Percentiles rank a stretch among this genome's conserved stretches.
These are phyloP conservation scores for Cheilosia pagana DNA, from an alignment of 2,888 invertebrate genomes.

Conservation along the genomic window DNA sequence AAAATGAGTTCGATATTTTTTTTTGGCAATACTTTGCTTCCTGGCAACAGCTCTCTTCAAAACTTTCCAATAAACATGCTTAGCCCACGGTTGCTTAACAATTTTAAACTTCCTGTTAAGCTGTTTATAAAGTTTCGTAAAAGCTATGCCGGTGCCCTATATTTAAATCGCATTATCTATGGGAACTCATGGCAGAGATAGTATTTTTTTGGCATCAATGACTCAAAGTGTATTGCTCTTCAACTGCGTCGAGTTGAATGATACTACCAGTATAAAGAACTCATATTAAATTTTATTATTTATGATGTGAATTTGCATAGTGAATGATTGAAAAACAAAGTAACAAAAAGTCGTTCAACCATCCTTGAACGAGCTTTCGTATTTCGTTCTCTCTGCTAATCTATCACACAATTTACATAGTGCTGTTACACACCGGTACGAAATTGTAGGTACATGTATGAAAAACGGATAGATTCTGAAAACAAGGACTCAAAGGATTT, in stretches of 20 bases:
- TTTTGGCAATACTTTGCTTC: neutral
- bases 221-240: no score
- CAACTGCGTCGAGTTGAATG: no score
- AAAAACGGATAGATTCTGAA: neutral
- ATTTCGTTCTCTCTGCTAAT: constrained; percentile 18
- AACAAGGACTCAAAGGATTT: constrained; percentile 15
- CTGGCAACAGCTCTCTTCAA: neutral
- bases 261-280: neutral
- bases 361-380: constrained; percentile 3
- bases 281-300: constrained; percentile 10
- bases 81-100: constrained; percentile 13
- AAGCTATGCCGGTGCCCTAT: neutral
- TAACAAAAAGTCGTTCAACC: neutral
- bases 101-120: neutral
- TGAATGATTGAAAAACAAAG: neutral
- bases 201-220: neutral
- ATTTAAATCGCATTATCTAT: neutral
- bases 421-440: neutral
- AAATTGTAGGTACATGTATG: constrained; percentile 1
- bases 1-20: no score
- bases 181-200: neutral
- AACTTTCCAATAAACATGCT: constrained; percentile 1
- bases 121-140: constrained; percentile 17
- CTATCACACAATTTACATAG: constrained; percentile 28
- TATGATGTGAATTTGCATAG: constrained; percentile 18